These are phyloP conservation scores for Papilio glaucus DNA, from an alignment of 1,140 invertebrate species.

Conservation along the genomic window DNA sequence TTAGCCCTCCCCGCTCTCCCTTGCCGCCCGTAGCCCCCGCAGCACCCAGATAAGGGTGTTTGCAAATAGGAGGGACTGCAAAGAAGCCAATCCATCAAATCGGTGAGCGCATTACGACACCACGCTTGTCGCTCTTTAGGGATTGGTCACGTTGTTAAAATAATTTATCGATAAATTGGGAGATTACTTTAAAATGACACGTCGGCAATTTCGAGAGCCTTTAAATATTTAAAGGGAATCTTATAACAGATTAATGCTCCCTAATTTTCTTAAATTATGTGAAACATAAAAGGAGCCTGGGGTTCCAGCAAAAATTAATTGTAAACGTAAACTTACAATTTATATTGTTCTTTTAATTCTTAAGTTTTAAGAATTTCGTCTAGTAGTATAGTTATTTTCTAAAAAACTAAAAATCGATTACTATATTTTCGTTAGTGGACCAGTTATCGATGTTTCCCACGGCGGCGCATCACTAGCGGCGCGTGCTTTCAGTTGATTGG, in stretches of 20 bases:
- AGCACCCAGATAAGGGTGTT: constrained; percentile 76
- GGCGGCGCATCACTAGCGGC: constrained; percentile 60
- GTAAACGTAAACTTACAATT: no score
- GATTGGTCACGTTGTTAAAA: constrained; percentile 45
- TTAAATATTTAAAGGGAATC: constrained; percentile 16
- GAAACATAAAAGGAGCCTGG: background rate
- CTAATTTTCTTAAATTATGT: constrained; percentile 3
- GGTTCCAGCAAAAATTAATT: background rate
- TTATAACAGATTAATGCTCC: background rate
- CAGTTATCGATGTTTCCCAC: constrained; percentile 54
- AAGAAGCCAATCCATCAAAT: constrained; percentile 83
- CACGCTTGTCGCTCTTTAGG: constrained; percentile 62
- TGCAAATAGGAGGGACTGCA: constrained; percentile 78
- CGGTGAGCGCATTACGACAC: constrained; percentile 78
- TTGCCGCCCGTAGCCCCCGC: constrained; percentile 40
- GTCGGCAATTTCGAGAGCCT: constrained; percentile 11
- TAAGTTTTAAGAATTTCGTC: background rate
- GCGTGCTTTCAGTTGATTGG: constrained; percentile 77
- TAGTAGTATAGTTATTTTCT: background rate
- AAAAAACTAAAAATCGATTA: background rate
- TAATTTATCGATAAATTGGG: constrained; percentile 49
- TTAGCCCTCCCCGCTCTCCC: constrained; percentile 63
- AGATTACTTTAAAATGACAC: constrained; percentile 32
- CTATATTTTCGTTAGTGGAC: constrained; percentile 1
- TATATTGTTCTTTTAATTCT: background rate